Evolutionary conservation across 2,888 invertebrate genomes (phyloP), one percentile per base, ranked within the genome.

Genomic region (Melanostoma scalare): DNA sequence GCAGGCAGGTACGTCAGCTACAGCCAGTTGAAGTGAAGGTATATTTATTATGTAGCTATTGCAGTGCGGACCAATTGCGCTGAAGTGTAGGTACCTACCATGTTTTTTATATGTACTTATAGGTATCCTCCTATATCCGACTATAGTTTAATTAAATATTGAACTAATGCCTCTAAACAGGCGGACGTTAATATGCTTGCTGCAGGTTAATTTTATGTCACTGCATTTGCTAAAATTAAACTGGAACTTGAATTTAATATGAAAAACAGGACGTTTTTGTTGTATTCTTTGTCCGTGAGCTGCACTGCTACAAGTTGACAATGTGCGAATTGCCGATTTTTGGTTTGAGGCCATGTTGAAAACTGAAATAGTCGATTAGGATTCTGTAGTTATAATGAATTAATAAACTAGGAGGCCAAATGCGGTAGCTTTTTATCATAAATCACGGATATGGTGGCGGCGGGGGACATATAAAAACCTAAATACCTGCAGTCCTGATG

Each of bases 121-220:
- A 33, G 8, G 3, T 31, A 33, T 30, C 35, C 9, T 52, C 35
- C 9, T 52, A 46, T 63, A 50, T 63, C 50, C 61, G 8, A 48
- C 20, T 63, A 30, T 35, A 61, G 20, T 50, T 68, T 82, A 82
- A 82, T 82, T 77, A 82, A 82, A 77, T 82, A 82, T 82, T 82
- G 72, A 82, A 82, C 68, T 77, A 77, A 82, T 82, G 61, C 72
- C 46, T 77, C 81, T 61, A 77, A 77, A 61, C 67, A 67, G 60
- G 77, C 35, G n/a, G 68, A 72, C 53, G 40, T 60, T 63, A 61
- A 69, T 69, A 50, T 58, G 50, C 42, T 36, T 6, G 67, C 63
- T 71, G 80, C 69, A 75, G 76, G 76, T 76, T 71, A 71, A 53
- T 63, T 65, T 58, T 58, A 42, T 63, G 50, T 36, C 50, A 46